Percentiles rank a stretch among this genome's conserved stretches.
Evolutionary conservation across 1,140 invertebrate species (phyloP).

Genomic region (Caerostris extrusa): DNA sequence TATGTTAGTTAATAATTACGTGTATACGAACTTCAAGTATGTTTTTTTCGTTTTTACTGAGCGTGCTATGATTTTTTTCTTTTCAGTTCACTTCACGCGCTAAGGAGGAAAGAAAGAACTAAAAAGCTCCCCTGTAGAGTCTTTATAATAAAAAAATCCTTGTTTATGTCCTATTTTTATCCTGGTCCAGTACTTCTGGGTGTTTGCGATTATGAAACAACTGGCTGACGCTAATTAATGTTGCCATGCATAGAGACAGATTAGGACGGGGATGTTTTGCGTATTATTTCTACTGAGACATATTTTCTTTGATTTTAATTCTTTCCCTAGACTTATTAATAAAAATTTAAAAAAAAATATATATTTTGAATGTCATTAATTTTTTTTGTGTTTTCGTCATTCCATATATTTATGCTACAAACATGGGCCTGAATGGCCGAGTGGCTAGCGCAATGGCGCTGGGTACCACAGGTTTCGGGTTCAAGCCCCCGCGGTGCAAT

Average conservation of each 20-base stretch:
- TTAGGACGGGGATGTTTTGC: neutral
- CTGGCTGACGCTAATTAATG: neutral
- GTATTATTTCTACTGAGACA: neutral
- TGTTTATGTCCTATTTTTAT: neutral
- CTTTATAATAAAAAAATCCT: constrained; percentile 11
- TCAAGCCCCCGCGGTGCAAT: no score
- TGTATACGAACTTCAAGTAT: neutral
- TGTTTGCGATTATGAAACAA: neutral
- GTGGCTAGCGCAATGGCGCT: no score
- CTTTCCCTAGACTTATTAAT: neutral
- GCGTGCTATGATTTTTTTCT: neutral
- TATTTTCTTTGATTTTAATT: neutral
- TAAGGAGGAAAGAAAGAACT: neutral
- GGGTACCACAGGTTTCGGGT: no score
- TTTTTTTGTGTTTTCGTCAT: no score
- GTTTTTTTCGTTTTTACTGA: neutral
- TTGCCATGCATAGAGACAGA: neutral
- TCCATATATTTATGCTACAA: no score
- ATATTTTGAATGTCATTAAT: no score
- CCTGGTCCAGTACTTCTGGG: no score
- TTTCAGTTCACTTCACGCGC: neutral
- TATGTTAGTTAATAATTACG: neutral
- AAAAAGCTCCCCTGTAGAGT: neutral
- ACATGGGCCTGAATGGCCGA: no score
- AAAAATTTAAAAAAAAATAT: neutral